A percentile compares a stretch with the other conserved stretches of the same genome.
Evolutionary conservation across 92 coral and sea anemone genomes (phyloP).

Genomic region (Ricordea florida): DNA sequence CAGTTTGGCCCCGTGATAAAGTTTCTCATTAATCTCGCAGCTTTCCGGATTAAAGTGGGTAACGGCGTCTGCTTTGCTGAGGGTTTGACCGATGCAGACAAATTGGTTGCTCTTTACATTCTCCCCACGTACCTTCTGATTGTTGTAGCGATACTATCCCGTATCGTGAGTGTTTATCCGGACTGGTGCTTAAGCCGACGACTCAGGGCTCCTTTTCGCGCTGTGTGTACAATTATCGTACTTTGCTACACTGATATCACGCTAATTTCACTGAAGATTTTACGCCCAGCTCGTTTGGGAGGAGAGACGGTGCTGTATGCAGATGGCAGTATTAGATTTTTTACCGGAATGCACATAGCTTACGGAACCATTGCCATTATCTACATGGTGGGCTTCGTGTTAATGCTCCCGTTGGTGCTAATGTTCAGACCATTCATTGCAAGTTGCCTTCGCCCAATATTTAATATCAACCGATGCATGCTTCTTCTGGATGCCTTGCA

Average conservation of each 20-base stretch:
- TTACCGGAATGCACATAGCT: slow-evolving; percentile 67
- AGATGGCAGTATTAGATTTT: slow-evolving; percentile 70
- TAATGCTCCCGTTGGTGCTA: slow-evolving; percentile 85
- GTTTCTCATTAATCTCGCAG: slow-evolving; percentile 80
- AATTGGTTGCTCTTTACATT: slow-evolving; percentile 76
- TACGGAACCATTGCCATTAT: slow-evolving; percentile 73
- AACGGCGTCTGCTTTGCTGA: slow-evolving; percentile 71
- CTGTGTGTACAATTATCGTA: slow-evolving; percentile 88
- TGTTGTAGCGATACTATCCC: slow-evolving; percentile 61
- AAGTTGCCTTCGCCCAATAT: slow-evolving; percentile 65
- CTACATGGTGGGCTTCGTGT: slow-evolving; percentile 65
- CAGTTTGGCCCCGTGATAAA: slow-evolving; percentile 77
- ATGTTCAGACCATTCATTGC: slow-evolving; percentile 82
- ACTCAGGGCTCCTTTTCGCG: slow-evolving; percentile 84
- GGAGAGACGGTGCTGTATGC: slow-evolving; percentile 46
- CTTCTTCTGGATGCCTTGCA: slow-evolving; percentile 88
- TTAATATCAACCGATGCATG: slow-evolving; percentile 73
- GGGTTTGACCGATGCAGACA: slow-evolving; percentile 78
- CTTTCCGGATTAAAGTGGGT: slow-evolving; percentile 53
- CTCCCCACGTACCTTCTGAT: slow-evolving; percentile 75
- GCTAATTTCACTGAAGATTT: slow-evolving; percentile 71
- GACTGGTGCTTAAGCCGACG: slow-evolving; percentile 78
- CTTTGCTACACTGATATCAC: slow-evolving; percentile 89
- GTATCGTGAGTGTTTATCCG: slow-evolving; percentile 67
- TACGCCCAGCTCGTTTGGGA: slow-evolving; percentile 55